A percentile compares a stretch with the other conserved stretches of the same genome.
Conservation (phyloP, 2,113 vertebrate species). For the Anas platyrhynchos region DNA sequence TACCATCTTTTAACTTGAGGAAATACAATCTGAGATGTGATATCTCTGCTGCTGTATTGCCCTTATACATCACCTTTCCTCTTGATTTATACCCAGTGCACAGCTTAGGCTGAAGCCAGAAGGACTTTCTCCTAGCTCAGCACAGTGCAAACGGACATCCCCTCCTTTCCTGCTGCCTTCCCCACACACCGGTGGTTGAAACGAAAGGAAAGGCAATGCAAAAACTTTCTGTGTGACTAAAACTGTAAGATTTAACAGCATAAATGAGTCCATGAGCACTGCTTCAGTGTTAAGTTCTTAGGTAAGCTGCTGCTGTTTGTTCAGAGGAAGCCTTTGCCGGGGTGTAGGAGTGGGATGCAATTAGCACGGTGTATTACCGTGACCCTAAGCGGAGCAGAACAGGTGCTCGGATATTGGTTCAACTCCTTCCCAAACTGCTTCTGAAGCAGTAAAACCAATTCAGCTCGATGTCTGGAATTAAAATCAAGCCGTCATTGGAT, state of each 20-base stretch:
- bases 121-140: background rate
- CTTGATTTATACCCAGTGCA: background rate
- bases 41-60: background rate
- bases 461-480: background rate
- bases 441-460: background rate
- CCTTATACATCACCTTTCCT: background rate
- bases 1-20: background rate
- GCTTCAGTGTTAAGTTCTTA: background rate
- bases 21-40: background rate
- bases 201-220: background rate
- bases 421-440: background rate
- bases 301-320: background rate
- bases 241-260: background rate
- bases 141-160: background rate
- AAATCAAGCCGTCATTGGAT: background rate
- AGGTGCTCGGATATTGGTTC: background rate
- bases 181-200: background rate
- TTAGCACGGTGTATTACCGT: rapidly evolving
- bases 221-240: background rate
- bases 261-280: background rate
- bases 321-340: background rate
- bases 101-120: background rate
- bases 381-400: background rate
- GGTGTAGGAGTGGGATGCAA: background rate
- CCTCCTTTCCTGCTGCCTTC: background rate